phyloP scores from a whole-genome alignment of 2,797 vertebrate genomes.

The Ctenosaura bakeri region DNA sequence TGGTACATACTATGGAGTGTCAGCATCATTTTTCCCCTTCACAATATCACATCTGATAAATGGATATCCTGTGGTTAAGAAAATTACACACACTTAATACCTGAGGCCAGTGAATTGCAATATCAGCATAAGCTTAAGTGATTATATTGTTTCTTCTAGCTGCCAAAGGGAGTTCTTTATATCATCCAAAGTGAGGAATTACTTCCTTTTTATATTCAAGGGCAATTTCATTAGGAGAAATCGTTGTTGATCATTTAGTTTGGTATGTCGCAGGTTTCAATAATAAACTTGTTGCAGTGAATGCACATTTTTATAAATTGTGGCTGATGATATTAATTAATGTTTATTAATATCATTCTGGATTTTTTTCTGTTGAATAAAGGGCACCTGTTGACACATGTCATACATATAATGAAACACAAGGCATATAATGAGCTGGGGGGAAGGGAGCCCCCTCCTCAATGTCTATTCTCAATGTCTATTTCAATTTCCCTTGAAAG shows the following conservation, averaged over 20 bases:
- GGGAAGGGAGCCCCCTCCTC: no score
- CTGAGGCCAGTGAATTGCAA: constrained; percentile 55
- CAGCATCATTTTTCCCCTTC: constrained; percentile 26
- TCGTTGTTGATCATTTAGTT: accelerated
- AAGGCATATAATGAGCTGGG: neutral
- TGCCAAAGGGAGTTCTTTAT: constrained; percentile 24
- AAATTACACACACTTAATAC: constrained; percentile 68
- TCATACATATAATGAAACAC: neutral
- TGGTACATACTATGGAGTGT: constrained; percentile 52
- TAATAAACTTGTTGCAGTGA: neutral
- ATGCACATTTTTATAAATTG: neutral
- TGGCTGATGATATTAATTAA: no score
- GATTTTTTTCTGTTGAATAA: no score
- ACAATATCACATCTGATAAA: constrained; percentile 64
- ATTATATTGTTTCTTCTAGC: constrained; percentile 49
- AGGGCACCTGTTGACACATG: neutral
- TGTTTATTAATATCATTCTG: no score
- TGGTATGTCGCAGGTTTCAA: neutral
- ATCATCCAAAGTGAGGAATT: neutral
- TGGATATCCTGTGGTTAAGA: constrained; percentile 63
- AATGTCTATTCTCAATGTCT: neutral
- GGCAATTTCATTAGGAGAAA: constrained; percentile 8
- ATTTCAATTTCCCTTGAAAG: neutral
- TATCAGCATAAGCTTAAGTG: constrained; percentile 63
- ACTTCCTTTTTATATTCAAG: accelerated